Evolutionary conservation across 2,113 vertebrate genomes (phyloP).

Genomic region (Hemichromis elongatus): DNA sequence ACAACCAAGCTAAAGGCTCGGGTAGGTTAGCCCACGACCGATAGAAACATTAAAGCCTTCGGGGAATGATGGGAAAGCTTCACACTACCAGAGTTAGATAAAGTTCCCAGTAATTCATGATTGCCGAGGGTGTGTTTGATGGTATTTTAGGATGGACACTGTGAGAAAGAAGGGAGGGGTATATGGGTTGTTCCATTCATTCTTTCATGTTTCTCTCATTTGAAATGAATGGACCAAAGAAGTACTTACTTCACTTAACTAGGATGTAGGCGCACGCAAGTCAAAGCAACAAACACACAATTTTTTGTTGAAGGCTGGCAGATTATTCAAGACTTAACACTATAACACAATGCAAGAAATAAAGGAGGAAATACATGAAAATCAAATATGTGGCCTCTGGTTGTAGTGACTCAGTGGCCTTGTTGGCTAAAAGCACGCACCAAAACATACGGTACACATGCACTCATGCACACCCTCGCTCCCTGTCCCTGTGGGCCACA

Average conservation of each 20-base stretch:
- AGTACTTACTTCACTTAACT: not conserved
- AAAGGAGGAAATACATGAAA: conserved; percentile 31
- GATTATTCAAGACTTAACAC: not conserved
- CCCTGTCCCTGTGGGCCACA: conserved; percentile 35
- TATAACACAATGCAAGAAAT: conserved; percentile 1
- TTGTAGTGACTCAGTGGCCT: not conserved
- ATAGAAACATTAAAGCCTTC: conserved; percentile 48
- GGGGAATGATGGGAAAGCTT: conserved; percentile 70
- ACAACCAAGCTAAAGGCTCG: conserved; percentile 45
- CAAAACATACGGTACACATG: conserved; percentile 7
- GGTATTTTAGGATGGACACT: not conserved
- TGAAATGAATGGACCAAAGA: not conserved
- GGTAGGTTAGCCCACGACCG: conserved; percentile 30
- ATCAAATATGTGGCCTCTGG: conserved; percentile 8
- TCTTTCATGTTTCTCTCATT: not conserved
- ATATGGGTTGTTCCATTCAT: not conserved
- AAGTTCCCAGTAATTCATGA: conserved; percentile 34
- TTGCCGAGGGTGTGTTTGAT: conserved; percentile 20
- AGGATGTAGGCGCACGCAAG: not conserved
- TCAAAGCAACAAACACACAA: not conserved
- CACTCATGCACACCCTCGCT: conserved; percentile 19
- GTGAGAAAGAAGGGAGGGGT: not conserved
- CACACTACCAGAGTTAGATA: conserved; percentile 45
- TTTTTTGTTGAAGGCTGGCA: not conserved
- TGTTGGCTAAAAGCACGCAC: not conserved